Conservation (phyloP, 2,888 invertebrate species). For the Silvanus unidentatus region DNA sequence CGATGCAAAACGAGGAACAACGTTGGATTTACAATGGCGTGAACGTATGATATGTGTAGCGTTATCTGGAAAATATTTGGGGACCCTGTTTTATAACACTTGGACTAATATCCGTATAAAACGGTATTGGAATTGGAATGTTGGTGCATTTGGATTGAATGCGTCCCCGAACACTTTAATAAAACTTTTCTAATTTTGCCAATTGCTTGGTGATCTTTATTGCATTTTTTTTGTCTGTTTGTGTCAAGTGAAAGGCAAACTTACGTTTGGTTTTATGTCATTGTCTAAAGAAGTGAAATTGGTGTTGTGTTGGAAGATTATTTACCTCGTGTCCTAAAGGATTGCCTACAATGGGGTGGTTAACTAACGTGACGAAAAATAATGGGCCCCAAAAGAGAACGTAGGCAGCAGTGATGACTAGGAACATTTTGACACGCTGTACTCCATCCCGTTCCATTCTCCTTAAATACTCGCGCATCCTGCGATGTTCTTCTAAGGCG, state of each 20-base stretch:
- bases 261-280: no score
- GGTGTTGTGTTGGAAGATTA: not conserved
- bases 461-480: conserved; percentile 70
- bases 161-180: no score
- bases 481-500: conserved; percentile 63
- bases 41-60: conserved; percentile 80
- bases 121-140: not conserved
- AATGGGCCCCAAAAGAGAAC: conserved; percentile 87
- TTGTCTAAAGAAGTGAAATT: not conserved
- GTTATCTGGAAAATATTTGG: conserved; percentile 59
- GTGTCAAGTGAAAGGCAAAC: no score
- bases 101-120: no score
- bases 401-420: conserved; percentile 78
- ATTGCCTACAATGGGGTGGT: conserved; percentile 63
- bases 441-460: conserved; percentile 76
- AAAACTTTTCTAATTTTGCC: no score
- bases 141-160: not conserved
- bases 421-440: conserved; percentile 77
- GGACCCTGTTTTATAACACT: not conserved
- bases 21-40: conserved; percentile 78
- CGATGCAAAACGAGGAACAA: conserved; percentile 73
- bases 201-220: no score
- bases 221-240: no score
- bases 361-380: conserved; percentile 76
- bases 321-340: not conserved